A percentile compares a stretch with the other conserved stretches of the same genome.
phyloP scores from a whole-genome alignment of 2,888 invertebrate genomes.

The Linyphia triangularis region DNA sequence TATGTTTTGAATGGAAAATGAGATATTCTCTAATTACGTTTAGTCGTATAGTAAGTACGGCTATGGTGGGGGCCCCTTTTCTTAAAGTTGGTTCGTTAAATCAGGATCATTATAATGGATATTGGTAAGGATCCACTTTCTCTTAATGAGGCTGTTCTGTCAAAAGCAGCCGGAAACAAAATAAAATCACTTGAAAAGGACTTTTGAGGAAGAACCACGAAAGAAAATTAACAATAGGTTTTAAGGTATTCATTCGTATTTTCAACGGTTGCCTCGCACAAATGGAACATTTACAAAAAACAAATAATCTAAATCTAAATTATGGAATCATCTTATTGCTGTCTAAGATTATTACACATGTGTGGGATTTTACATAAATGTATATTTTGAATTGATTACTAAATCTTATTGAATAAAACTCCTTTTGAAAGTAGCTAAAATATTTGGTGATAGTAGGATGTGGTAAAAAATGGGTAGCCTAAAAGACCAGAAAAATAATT shows the following conservation, averaged over 20 bases:
- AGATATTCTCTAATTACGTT: conserved; percentile 9
- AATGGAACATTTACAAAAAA: not conserved
- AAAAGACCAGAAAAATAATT: no score
- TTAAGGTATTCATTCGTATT: not conserved
- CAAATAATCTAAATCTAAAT: no score
- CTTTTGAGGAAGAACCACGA: not conserved
- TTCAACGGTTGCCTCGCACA: not conserved
- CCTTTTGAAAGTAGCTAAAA: no score
- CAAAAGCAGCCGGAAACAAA: conserved; percentile 51
- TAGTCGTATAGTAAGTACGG: no score
- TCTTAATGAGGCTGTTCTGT: conserved; percentile 50
- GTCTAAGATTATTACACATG: no score
- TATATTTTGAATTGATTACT: no score
- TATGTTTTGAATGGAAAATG: not conserved
- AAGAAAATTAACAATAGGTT: not conserved
- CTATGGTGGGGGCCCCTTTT: not conserved
- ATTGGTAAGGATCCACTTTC: not conserved
- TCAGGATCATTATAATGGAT: conserved; percentile 35
- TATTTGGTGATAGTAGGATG: no score
- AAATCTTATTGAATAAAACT: no score
- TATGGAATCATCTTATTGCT: no score
- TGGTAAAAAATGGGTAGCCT: no score
- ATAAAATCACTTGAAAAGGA: conserved; percentile 6
- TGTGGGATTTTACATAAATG: no score
- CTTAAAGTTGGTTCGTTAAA: conserved; percentile 44